Evolutionary conservation across 2,797 vertebrate genomes (phyloP).

Genomic region (Microchirus variegatus): DNA sequence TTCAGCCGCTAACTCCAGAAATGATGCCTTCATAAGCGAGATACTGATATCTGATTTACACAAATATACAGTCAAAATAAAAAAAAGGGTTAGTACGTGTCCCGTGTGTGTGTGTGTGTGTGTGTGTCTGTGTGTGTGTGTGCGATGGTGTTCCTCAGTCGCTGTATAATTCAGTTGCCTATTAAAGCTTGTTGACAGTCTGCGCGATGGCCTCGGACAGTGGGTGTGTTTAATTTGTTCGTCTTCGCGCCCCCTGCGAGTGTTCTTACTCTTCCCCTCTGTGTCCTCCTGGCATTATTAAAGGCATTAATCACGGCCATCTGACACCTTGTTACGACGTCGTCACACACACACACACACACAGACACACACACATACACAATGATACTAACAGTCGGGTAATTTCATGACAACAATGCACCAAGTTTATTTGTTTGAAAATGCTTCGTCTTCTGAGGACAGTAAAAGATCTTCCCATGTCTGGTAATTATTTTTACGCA

Average conservation of each 20-base stretch:
- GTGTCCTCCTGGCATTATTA: slow-evolving; percentile 72
- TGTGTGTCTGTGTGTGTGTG: too few species aligned
- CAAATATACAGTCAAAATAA: slow-evolving; percentile 5
- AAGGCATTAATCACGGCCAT: slow-evolving; percentile 74
- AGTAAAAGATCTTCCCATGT: neutral
- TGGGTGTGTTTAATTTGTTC: slow-evolving; percentile 60
- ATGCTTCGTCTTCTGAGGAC: neutral
- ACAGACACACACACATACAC: slow-evolving; percentile 20
- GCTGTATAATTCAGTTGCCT: slow-evolving; percentile 58
- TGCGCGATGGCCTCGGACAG: slow-evolving; percentile 64
- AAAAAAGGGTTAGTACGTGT: neutral
- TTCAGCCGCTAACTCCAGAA: too few species aligned
- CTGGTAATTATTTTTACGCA: too few species aligned
- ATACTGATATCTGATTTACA: too few species aligned
- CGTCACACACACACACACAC: slow-evolving; percentile 16
- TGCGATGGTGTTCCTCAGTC: slow-evolving; percentile 1
- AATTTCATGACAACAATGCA: slow-evolving; percentile 12
- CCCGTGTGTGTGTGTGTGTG: neutral
- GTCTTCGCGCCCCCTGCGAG: slow-evolving; percentile 47
- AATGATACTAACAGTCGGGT: slow-evolving; percentile 17
- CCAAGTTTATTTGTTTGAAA: neutral
- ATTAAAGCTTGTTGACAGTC: slow-evolving; percentile 74
- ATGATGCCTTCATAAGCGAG: too few species aligned
- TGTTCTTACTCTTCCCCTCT: slow-evolving; percentile 57
- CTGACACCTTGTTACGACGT: slow-evolving; percentile 62